Evolutionary conservation across 2,113 vertebrate species (phyloP), one percentile per base, ranked within the genome.

Genomic region (Columba janthina): DNA sequence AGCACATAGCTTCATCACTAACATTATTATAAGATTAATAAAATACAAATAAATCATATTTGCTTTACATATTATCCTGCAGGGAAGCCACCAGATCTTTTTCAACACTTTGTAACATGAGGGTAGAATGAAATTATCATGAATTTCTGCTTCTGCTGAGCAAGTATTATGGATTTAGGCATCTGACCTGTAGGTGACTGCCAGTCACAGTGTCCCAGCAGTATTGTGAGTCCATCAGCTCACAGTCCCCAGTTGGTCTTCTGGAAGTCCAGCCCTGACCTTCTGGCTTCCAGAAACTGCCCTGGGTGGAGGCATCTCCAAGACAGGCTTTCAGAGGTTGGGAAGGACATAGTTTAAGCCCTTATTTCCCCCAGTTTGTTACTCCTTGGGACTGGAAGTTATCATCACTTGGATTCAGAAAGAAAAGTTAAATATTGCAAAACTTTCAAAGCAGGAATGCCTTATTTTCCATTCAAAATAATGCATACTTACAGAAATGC

Each of bases 231-330:
- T 31, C 58, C 5, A 6, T 12, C 50, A 69, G 32, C 57, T 58
- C 5, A 1, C 44, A 72, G 36, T 5, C 18, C 60, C 31, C 26
- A 72, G 48, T 12, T 81, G 36, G 26, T 38, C 12, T 73, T 34
- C 69, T 12, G 67, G 29, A 66, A 25, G 5, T 21, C 4, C 5
- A 58, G 61, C 13, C 51, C 0, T 0, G 11, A 16, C 2, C 2
- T 3, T 7, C 22, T 5, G 9, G 15, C 46, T 87, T 70, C 0
- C 32, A 46, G n/a, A 32, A 22, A 29, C n/a, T 67, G 20, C 32
- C 11, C 18, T 78, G 28, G 5, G 3, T 26, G 46, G 6, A 34
- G 24, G 14, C 34, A 65, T 24, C 42, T 84, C 31, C 0, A 1
- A 80, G 50, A 4, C 9, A 64, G 38, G 10, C 5, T 86, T 79